A percentile compares a stretch with the other conserved stretches of the same genome.
These are phyloP conservation scores for Melanotaenia duboulayi DNA, from an alignment of 2,113 vertebrate species.

Conservation along the genomic window DNA sequence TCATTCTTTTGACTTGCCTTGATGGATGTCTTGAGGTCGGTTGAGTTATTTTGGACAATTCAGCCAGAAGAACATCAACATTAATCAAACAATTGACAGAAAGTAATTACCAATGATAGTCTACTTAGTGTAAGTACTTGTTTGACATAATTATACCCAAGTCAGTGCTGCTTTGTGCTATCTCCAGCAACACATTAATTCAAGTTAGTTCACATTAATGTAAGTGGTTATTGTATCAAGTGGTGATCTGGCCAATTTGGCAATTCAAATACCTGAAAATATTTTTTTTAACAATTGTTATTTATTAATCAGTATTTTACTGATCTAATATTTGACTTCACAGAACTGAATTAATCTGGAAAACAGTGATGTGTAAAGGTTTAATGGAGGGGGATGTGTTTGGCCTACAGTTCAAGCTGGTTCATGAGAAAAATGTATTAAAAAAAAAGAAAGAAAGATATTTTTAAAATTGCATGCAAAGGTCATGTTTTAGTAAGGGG, in stretches of 20 bases:
- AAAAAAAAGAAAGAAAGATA: background rate
- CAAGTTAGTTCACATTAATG: background rate
- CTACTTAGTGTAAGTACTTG: background rate
- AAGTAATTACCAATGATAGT: background rate
- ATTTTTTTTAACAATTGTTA: too few species aligned
- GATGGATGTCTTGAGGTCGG: fast-evolving
- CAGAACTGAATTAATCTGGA: background rate
- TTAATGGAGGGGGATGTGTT: background rate
- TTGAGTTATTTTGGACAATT: background rate
- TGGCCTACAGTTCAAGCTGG: background rate
- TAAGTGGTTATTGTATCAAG: background rate
- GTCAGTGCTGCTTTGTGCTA: background rate
- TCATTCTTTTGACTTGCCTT: background rate
- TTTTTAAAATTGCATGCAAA: constrained; percentile 4
- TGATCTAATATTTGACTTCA: background rate
- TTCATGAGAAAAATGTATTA: background rate
- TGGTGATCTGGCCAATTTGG: too few species aligned
- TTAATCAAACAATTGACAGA: background rate
- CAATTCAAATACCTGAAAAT: too few species aligned
- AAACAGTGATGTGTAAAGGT: background rate
- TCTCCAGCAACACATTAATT: background rate
- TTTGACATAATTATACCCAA: background rate
- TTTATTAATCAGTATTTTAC: background rate
- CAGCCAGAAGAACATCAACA: background rate
- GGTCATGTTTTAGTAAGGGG: background rate